A percentile compares a stretch with the other conserved stretches of the same genome.
Conservation (phyloP, 2,113 vertebrate genomes). For the Aleadryas rufinucha region DNA sequence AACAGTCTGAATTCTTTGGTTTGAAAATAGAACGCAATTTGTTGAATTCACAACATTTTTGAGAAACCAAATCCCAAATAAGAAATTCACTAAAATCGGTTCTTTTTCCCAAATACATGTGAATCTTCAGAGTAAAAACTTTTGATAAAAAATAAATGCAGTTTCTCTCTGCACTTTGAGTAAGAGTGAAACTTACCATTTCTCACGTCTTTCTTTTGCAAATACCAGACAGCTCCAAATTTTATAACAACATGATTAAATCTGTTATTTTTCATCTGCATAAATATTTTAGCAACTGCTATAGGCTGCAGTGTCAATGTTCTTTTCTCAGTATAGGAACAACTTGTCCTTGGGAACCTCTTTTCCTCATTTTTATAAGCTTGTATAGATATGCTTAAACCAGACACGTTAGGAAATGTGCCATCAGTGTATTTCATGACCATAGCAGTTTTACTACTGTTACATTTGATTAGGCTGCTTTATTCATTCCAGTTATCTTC, state of each 20-base stretch:
- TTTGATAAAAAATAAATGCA: neutral
- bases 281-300: constrained; percentile 1
- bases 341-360: neutral
- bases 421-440: neutral
- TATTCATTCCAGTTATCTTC: neutral
- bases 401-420: neutral
- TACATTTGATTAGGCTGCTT: constrained; percentile 20
- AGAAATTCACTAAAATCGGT: neutral
- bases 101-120: neutral
- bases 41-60: neutral
- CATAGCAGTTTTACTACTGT: neutral
- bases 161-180: neutral
- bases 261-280: neutral
- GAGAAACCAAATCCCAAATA: neutral
- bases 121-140: neutral
- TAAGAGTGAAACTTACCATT: neutral
- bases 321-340: neutral
- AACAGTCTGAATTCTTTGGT: neutral
- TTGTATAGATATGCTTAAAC: neutral
- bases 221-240: neutral
- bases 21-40: neutral
- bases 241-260: neutral
- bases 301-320: neutral
- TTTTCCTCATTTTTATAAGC: neutral
- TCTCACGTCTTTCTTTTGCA: neutral